Evolutionary conservation across 2,888 invertebrate genomes (phyloP).

Genomic region (Amphipyra berbera): DNA sequence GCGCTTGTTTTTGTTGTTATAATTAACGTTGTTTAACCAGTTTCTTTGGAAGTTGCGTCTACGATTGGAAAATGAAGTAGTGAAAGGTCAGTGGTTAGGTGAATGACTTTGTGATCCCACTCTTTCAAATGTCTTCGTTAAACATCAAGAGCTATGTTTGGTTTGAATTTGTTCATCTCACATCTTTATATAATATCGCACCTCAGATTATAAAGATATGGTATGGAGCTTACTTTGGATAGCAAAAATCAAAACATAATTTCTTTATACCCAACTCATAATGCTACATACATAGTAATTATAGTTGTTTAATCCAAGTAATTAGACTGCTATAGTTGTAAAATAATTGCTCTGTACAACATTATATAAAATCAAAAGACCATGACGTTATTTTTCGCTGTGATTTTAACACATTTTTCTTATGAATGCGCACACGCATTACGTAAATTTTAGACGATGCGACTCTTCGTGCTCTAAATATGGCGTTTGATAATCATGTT

Average conservation of each 20-base stretch:
- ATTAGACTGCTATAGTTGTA: slow-evolving; percentile 39
- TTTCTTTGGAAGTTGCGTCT: slow-evolving; percentile 26
- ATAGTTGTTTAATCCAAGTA: slow-evolving; percentile 27
- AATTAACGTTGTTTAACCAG: slow-evolving; percentile 28
- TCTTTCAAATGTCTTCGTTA: slow-evolving; percentile 30
- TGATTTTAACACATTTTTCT: slow-evolving; percentile 44
- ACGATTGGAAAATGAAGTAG: slow-evolving; percentile 39
- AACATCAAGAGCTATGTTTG: slow-evolving; percentile 8
- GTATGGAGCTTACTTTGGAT: too few species aligned
- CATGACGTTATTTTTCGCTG: slow-evolving; percentile 52
- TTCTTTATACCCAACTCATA: slow-evolving; percentile 8
- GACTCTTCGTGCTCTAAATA: slow-evolving; percentile 72
- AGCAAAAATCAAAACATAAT: neutral
- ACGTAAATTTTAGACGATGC: slow-evolving; percentile 67
- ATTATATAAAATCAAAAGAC: slow-evolving; percentile 48
- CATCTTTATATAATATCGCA: too few species aligned
- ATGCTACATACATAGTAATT: slow-evolving; percentile 2
- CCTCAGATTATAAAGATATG: too few species aligned
- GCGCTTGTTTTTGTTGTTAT: slow-evolving; percentile 30
- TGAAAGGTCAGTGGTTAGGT: slow-evolving; percentile 50
- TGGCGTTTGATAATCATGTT: slow-evolving; percentile 64
- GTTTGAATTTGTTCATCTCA: neutral
- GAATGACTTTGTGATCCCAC: slow-evolving; percentile 32
- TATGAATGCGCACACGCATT: slow-evolving; percentile 61
- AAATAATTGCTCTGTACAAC: slow-evolving; percentile 49